Conservation (phyloP, 2,888 invertebrate species). For the Odontocolon sp. region DNA sequence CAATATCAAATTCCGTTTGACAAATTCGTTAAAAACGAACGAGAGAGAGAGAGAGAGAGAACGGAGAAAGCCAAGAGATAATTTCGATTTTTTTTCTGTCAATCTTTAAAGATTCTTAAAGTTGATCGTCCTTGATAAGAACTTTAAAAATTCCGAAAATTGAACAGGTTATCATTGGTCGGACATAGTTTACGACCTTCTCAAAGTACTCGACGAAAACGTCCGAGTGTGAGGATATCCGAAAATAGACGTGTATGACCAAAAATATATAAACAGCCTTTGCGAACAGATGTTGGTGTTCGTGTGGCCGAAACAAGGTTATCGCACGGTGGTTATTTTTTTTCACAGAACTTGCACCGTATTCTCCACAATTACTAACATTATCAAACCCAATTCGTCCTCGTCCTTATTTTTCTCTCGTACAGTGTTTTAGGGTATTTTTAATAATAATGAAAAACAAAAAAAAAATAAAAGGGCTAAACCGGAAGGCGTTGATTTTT, state of each 20-base stretch:
- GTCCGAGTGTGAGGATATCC: constrained; percentile 32
- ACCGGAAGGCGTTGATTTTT: too few relatives aligned
- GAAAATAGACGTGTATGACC: constrained; percentile 44
- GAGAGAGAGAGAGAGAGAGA: neutral
- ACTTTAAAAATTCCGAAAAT: neutral
- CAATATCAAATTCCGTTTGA: too few relatives aligned
- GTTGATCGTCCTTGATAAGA: neutral
- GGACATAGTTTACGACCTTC: constrained; percentile 35
- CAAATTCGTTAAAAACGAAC: neutral
- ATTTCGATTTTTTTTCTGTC: neutral
- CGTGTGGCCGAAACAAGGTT: constrained; percentile 17
- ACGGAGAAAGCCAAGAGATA: neutral
- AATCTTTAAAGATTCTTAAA: neutral
- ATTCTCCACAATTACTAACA: too few relatives aligned
- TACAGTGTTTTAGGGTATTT: too few relatives aligned
- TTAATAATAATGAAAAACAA: too few relatives aligned
- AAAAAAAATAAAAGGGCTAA: too few relatives aligned
- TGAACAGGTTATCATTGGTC: constrained; percentile 29
- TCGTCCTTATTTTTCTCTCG: too few relatives aligned
- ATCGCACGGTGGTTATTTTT: constrained; percentile 5
- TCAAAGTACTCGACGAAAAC: constrained; percentile 3
- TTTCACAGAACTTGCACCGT: too few relatives aligned
- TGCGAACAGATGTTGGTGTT: constrained; percentile 32
- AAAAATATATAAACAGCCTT: constrained; percentile 31
- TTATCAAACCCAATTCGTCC: too few relatives aligned